phyloP scores from a whole-genome alignment of 2,113 vertebrate species.

The Henicopernis longicauda region DNA sequence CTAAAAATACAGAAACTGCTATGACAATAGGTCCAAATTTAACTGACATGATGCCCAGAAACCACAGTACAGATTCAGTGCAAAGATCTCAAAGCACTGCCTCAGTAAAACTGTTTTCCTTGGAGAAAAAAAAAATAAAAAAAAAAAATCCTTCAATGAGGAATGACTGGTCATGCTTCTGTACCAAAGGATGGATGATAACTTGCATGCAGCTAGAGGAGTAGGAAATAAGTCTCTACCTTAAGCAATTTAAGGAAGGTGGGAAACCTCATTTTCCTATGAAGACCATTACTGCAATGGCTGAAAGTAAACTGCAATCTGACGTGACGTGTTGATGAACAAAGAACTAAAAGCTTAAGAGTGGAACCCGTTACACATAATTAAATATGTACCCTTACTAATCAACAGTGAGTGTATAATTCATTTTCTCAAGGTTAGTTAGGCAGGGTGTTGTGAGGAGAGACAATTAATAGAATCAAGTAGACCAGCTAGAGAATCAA shows the following conservation, averaged over 20 bases:
- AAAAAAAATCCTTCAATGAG: neutral
- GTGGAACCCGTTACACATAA: constrained; percentile 55
- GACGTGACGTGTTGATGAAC: neutral
- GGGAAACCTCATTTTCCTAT: neutral
- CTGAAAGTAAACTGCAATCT: neutral
- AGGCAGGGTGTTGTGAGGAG: constrained; percentile 24
- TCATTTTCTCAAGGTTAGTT: constrained; percentile 67
- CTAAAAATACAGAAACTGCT: neutral
- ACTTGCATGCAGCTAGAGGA: neutral
- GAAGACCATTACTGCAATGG: constrained; percentile 26
- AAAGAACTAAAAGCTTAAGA: constrained; percentile 43
- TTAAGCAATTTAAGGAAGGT: neutral
- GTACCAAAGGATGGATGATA: neutral
- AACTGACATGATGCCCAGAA: neutral
- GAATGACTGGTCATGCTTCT: neutral
- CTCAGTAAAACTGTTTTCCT: neutral
- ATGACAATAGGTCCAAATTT: neutral
- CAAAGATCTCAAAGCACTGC: neutral
- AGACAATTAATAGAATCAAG: constrained; percentile 16
- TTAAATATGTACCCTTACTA: constrained; percentile 67
- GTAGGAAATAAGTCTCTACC: neutral
- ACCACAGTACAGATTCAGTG: neutral
- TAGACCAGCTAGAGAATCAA: neutral
- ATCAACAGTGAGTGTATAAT: constrained; percentile 65
- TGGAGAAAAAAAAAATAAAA: neutral